Evolutionary conservation across 2,888 invertebrate genomes (phyloP), one percentile per base, ranked within the genome.

Genomic region (Odontomyia ornata): DNA sequence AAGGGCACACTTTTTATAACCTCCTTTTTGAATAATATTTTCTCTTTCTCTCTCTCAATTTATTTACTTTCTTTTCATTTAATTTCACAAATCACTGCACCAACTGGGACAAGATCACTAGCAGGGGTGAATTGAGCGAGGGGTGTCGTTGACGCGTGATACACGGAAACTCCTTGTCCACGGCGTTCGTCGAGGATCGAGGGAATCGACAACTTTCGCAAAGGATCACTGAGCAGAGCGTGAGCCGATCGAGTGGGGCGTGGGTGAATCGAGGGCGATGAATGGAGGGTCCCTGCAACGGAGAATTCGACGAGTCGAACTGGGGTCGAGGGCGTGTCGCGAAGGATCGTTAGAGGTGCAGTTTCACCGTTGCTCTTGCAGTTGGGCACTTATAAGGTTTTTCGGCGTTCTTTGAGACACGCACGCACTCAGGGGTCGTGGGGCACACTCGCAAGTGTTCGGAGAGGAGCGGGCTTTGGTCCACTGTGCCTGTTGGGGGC

Each of bases 61-160:
- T 5, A 5, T 21, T 21, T 60, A 23, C n/a, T n/a, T 60, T 18
- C 60, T 60, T 11, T 18, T 11, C 21, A 18, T 23, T 36, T 36
- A 15, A 52, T 13, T 52, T 52, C 52, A 52, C 52, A 52, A 36
- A 52, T 57, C 60, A 73, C 73, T 57, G 4, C 73, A 73, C 73
- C 60, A 73, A 73, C 73, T 57, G 60, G 52, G 60, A 36, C 0
- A 73, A 60, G 57, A 73, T 36, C 73, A 73, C 73, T 73, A 7
- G 60, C 57, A 73, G 73, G 73, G 57, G 36, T 57, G 25, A 13
- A n/a, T 30, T 4, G 28, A 18, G n/a, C 25, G 23, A 60, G 21
- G 23, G 36, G 9, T 36, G 36, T 36, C 36, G 36, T 25, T 56
- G 46, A 21, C 46, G 46, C 11, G 47, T 21, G 46, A 46, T 47